These are phyloP conservation scores for Schizotus pectinicornis DNA, from an alignment of 2,888 invertebrate genomes.

Conservation along the genomic window DNA sequence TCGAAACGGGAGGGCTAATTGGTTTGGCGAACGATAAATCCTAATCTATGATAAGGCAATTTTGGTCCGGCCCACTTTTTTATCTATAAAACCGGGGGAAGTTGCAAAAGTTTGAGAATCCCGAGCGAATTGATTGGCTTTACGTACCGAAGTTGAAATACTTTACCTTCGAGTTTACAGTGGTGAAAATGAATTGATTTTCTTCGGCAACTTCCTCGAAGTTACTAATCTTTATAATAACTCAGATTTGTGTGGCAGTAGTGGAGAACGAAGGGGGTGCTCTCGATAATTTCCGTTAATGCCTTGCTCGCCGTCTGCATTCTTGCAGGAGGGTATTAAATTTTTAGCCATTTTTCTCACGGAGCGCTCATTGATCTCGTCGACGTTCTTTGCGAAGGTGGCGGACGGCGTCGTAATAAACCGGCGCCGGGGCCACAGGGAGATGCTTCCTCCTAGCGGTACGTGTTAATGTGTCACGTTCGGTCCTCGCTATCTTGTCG, in stretches of 20 bases:
- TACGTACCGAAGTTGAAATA: conserved; percentile 50
- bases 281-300: conserved; percentile 19
- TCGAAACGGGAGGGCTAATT: neutral
- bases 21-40: conserved; percentile 18
- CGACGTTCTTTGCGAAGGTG: conserved; percentile 16
- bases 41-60: conserved; percentile 26
- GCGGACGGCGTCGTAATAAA: conserved; percentile 31
- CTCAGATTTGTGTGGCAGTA: conserved; percentile 31
- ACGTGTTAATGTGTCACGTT: conserved; percentile 59
- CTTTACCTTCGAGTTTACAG: conserved; percentile 44
- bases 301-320: conserved; percentile 11
- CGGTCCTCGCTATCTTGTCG: conserved; percentile 47
- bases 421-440: conserved; percentile 13
- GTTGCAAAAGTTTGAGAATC: conserved; percentile 46
- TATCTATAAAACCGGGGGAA: conserved; percentile 17
- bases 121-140: conserved; percentile 52
- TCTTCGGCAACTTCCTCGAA: conserved; percentile 30
- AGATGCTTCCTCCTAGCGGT: conserved; percentile 38
- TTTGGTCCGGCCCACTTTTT: conserved; percentile 19
- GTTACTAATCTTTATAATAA: conserved; percentile 37
- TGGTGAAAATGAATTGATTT: conserved; percentile 41
- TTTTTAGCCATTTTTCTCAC: conserved; percentile 53
- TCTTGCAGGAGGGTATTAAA: conserved; percentile 43
- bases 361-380: conserved; percentile 51
- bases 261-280: neutral